A percentile compares a stretch with the other conserved stretches of the same genome.
Conservation (phyloP, 2,113 vertebrate species). For the Abramis brama region DNA sequence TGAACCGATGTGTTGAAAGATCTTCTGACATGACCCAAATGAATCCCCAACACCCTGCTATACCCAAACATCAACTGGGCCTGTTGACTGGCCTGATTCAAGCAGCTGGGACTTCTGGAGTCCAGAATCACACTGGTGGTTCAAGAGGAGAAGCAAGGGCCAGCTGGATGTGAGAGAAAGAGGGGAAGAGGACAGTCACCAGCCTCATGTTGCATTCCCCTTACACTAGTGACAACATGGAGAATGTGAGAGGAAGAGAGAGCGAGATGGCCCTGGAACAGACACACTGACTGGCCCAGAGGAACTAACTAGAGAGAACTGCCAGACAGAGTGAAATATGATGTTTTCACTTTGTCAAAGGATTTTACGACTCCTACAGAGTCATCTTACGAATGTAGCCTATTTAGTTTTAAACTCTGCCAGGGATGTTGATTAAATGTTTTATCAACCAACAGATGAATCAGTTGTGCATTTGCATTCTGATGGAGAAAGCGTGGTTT, state of each 20-base stretch:
- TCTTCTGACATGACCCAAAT: constrained; percentile 61
- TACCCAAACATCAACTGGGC: constrained; percentile 39
- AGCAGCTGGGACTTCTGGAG: constrained; percentile 53
- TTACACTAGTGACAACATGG: constrained; percentile 57
- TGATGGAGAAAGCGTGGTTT: constrained; percentile 42
- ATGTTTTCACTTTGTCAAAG: constrained; percentile 42
- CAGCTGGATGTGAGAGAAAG: constrained; percentile 73
- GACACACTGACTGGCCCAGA: constrained; percentile 12
- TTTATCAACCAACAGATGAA: constrained; percentile 46
- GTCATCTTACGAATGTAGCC: constrained; percentile 17
- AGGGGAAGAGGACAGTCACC: constrained; percentile 49
- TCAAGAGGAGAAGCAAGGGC: constrained; percentile 66
- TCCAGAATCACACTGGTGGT: constrained; percentile 52
- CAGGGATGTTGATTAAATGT: constrained; percentile 41
- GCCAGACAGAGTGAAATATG: constrained; percentile 30
- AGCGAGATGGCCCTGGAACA: constrained; percentile 15
- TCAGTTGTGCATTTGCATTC: constrained; percentile 50
- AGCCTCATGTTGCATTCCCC: constrained; percentile 67
- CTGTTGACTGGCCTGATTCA: constrained; percentile 46
- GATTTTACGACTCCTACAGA: constrained; percentile 28
- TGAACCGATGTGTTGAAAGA: constrained; percentile 51
- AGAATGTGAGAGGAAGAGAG: constrained; percentile 28
- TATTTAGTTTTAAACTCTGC: constrained; percentile 43
- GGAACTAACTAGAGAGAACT: constrained; percentile 32
- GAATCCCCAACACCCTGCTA: constrained; percentile 44